Conservation (phyloP, 2,888 invertebrate genomes). For the Lasioglossum figueresi region DNA sequence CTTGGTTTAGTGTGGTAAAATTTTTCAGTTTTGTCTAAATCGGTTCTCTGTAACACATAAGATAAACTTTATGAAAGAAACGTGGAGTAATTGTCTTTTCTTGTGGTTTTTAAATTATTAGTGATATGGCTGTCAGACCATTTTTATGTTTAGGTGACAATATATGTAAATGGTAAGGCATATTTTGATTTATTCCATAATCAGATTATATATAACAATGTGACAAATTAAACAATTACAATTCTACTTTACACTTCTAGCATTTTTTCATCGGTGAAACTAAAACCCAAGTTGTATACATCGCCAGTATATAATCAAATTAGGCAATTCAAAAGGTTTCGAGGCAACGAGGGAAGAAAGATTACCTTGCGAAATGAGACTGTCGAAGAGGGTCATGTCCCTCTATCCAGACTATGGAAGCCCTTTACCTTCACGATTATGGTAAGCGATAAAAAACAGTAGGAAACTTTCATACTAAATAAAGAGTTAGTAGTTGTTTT, state of each 20-base stretch:
- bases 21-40: not conserved
- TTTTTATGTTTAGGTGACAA: constrained; percentile 70
- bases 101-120: constrained; percentile 22
- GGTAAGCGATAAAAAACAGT: constrained; percentile 81
- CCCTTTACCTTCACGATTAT: constrained; percentile 88
- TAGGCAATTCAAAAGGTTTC: constrained; percentile 71
- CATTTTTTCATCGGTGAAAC: constrained; percentile 71
- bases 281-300: constrained; percentile 66
- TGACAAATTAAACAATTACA: not conserved
- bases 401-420: constrained; percentile 85
- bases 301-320: constrained; percentile 64
- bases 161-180: constrained; percentile 73
- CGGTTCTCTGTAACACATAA: not conserved
- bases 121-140: constrained; percentile 72
- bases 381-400: constrained; percentile 84
- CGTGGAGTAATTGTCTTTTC: not conserved
- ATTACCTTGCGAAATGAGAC: constrained; percentile 63
- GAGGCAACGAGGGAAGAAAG: constrained; percentile 50
- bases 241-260: constrained; percentile 62
- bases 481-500: not conserved
- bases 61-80: constrained; percentile 10
- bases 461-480: not conserved
- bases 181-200: not conserved
- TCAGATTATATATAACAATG: not conserved
- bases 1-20: not conserved